Evolutionary conservation across 2,113 vertebrate species (phyloP), one percentile per base, ranked within the genome.

Genomic region (Scalopus aquaticus): DNA sequence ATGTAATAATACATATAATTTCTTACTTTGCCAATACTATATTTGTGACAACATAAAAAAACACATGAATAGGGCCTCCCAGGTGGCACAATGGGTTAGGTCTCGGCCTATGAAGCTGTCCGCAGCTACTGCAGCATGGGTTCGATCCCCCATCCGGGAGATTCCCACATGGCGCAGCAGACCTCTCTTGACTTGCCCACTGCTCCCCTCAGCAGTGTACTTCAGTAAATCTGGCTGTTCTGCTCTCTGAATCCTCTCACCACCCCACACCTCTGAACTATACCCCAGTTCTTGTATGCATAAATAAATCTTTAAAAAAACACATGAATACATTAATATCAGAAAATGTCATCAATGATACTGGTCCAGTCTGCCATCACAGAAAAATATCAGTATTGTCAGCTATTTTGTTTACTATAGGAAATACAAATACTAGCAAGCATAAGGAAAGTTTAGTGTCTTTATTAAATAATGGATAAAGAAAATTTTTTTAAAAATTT

Each of bases 401-500:
- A 80, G 28, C 35, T 37, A 72, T 74, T n/a, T 44, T 13, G 42
- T 62, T 64, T 87, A 60, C 16, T 46, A 62, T 56, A 49, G 5
- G 13, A 74, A 62, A 9, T 62, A 60, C 9, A 70, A 94, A 77
- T 46, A 88, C 51, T 60, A 91, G 24, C 24, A 81, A 88, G 80
- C 32, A 86, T 26, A 73, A 74, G 46, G 56, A 64, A 93, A 86
- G 19, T n/a, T 44, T 69, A 24, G n/a, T 54, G 46, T 37, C 19
- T 11, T 73, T 74, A 51, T n/a, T 79, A 67, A 81, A 91, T 72
- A 96, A 67, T 74, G 19, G 15, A 94, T 42, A 46, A 78, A 69
- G 39, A 88, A 44, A 9, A 44, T 44, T n/a, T n/a, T 19, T 10
- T 46, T 64, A 22, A 76, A 92, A 94, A 87, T 65, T 67, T 70